Base-by-base conservation (phyloP, 2,113 vertebrate genomes). In the Neodontobutis hainanensis region DNA sequence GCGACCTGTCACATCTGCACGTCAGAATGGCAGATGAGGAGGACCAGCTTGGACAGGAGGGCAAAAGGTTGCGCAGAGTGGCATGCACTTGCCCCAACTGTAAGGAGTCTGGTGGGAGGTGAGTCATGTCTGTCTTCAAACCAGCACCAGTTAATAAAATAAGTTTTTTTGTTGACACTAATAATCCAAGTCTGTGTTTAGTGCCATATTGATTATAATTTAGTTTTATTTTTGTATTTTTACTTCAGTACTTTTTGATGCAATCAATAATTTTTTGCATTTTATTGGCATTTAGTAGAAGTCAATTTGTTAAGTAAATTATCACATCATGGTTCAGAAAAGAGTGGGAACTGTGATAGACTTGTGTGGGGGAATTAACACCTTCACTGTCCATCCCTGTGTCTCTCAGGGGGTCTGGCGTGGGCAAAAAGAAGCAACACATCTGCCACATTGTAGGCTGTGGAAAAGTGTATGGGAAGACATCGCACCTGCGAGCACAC, bases 31-130 rank as follows among this genome's bases (percentile, higher is more conserved):
- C 95, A 86, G 97, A 99, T 55, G 97, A 98, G 71, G 97, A 98
- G 68, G 96, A 99, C 87, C 95, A 94, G 89, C 89, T 95, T 46
- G 95, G 93, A 82, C 95, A 96, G 87, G 96, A 97, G 88, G 96
- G 96, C 88, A 99, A 99, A 90, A 92, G 97, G 78, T 93, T 99
- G 83, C 94, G 97, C 67, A 92, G 97, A 82, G 97, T 99, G 71
- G 97, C 97, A 1, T 99, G 97, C 38, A 99, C 97, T 49, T 99
- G 97, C 91, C 97, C 97, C 73, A 99, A 99, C 92, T 99, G 97
- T 90, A 99, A 98, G 92, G 97, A 99, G 89, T 96, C 96, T 10
- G 96, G 95, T 56, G 97, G 97, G 85, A 98, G 96, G 97, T 99
- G 92, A 90, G 88, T 68, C 9, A 36, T 38, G 11, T 62, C 11